Evolutionary conservation across 2,113 vertebrate genomes (phyloP).

Genomic region (Cololabis saira): DNA sequence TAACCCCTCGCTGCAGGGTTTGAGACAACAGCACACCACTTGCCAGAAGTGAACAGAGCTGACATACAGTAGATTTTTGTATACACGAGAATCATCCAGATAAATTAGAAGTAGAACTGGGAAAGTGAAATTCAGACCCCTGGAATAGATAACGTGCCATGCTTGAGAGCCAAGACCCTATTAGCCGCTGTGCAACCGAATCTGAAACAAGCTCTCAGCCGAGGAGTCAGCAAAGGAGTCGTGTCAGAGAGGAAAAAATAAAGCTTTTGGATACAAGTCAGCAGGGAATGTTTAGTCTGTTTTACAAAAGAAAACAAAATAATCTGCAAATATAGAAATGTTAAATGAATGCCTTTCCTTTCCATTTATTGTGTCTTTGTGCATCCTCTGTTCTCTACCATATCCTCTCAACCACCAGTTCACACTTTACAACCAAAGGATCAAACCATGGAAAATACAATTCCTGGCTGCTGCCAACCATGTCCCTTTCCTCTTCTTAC

Average conservation of each 20-base stretch:
- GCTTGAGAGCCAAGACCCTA: constrained; percentile 47
- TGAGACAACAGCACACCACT: constrained; percentile 23
- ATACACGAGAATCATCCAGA: constrained; percentile 41
- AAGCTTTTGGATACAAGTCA: constrained; percentile 40
- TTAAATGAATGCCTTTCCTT: constrained; percentile 25
- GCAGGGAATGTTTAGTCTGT: constrained; percentile 12
- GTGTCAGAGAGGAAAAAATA: constrained; percentile 39
- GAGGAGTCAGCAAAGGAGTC: constrained; percentile 43
- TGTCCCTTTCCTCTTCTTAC: constrained; percentile 43
- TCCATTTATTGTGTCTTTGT: constrained; percentile 47
- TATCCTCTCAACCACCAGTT: constrained; percentile 48
- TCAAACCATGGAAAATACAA: constrained; percentile 50
- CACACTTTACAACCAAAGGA: constrained; percentile 48
- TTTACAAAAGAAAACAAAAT: constrained; percentile 2
- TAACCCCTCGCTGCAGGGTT: constrained; percentile 37
- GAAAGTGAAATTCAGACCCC: constrained; percentile 44
- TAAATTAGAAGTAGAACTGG: constrained; percentile 51
- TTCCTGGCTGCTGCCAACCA: constrained; percentile 33
- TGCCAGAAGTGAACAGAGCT: constrained; percentile 23
- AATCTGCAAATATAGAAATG: constrained; percentile 36
- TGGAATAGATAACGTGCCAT: constrained; percentile 46
- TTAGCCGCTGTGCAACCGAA: constrained; percentile 45
- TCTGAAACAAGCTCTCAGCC: constrained; percentile 50
- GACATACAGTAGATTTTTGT: constrained; percentile 50
- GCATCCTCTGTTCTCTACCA: constrained; percentile 33